A percentile compares a stretch with the other conserved stretches of the same genome.
phyloP scores from a whole-genome alignment of 2,797 vertebrate genomes.

The Silurus lanzhouensis region DNA sequence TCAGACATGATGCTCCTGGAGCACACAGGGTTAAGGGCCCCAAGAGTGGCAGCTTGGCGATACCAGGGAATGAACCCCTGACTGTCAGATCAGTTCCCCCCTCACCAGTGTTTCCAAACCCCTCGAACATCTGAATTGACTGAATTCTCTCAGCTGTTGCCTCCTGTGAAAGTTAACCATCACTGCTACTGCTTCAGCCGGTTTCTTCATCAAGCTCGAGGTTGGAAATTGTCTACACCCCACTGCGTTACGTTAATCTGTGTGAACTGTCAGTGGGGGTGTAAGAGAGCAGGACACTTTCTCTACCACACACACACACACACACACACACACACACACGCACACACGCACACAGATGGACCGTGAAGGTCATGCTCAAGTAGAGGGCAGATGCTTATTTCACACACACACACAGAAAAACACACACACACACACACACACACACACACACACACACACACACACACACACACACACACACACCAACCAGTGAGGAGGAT shows the following conservation, averaged over 20 bases:
- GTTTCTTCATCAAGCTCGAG: not conserved
- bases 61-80: too few species aligned
- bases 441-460: not conserved
- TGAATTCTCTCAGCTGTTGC: not conserved
- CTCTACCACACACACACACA: not conserved
- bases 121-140: too few species aligned
- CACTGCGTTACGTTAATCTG: conserved; percentile 22
- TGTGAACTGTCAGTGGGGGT: conserved; percentile 59
- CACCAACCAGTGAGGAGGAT: not conserved
- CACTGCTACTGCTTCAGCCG: too few species aligned
- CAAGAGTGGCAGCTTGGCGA: too few species aligned
- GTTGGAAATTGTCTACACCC: not conserved
- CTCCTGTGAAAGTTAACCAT: not conserved
- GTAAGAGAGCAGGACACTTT: conserved; percentile 45
- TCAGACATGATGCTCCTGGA: too few species aligned
- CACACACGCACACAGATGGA: conserved; percentile 66
- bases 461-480: not conserved
- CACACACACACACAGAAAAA: not conserved
- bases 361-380: conserved; percentile 67
- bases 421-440: conserved; percentile 14
- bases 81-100: too few species aligned
- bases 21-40: too few species aligned
- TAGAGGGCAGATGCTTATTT: conserved; percentile 42
- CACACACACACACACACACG: conserved; percentile 30
- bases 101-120: not conserved